Evolutionary conservation across 2,888 invertebrate genomes (phyloP).

Genomic region (Coronaproctus castanopsis): DNA sequence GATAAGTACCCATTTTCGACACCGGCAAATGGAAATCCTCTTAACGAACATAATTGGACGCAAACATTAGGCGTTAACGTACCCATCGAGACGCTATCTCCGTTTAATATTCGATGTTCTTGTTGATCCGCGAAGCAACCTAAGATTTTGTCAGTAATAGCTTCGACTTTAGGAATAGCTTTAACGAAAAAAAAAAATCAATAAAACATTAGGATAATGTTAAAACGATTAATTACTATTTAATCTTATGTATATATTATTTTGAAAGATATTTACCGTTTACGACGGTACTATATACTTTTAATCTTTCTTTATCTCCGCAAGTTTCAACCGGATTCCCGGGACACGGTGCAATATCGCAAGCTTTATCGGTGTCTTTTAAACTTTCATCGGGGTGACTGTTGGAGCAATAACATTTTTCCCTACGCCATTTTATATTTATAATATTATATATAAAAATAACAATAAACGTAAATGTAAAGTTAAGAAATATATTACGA

Average conservation of each 20-base stretch:
- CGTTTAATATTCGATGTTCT: not conserved
- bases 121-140: not conserved
- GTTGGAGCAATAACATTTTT: not conserved
- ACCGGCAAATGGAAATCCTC: constrained; percentile 2
- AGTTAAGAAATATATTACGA: too few species aligned
- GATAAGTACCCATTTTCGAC: not conserved
- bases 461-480: too few species aligned
- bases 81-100: not conserved
- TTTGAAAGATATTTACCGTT: not conserved
- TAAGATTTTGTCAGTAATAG: not conserved
- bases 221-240: too few species aligned
- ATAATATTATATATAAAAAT: too few species aligned
- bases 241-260: too few species aligned
- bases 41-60: not conserved
- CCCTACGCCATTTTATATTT: too few species aligned
- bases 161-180: too few species aligned
- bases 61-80: not conserved
- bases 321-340: not conserved
- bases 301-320: not conserved
- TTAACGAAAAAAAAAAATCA: too few species aligned
- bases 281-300: not conserved
- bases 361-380: not conserved
- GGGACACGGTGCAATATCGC: not conserved
- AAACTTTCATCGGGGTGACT: not conserved
- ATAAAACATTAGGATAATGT: too few species aligned